Conservation (phyloP, 2,113 vertebrate genomes). For the Xiphophorus maculatus region DNA sequence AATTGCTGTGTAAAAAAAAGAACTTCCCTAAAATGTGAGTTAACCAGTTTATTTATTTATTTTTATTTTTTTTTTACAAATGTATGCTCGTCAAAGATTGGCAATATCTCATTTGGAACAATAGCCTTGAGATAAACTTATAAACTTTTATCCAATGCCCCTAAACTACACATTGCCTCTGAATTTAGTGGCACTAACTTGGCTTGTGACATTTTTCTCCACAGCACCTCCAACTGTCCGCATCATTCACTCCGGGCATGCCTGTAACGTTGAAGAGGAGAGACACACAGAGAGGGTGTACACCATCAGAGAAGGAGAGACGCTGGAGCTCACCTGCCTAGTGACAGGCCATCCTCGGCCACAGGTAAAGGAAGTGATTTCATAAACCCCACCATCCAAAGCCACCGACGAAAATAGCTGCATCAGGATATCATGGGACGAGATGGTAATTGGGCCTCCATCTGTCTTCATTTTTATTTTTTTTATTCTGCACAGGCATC, state of each 20-base stretch:
- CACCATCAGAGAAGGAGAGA: conserved; percentile 96
- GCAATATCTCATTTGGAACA: background rate
- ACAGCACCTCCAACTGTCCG: conserved; percentile 93
- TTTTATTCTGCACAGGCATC: conserved; percentile 22
- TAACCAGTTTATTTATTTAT: background rate
- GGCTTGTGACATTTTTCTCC: background rate
- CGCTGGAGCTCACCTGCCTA: conserved; percentile 92
- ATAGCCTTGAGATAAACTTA: conserved; percentile 27
- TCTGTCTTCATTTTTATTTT: background rate
- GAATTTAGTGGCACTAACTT: conserved; percentile 35
- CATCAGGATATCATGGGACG: conserved; percentile 5
- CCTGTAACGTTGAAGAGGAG: conserved; percentile 97
- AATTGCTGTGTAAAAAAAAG: conserved; percentile 11
- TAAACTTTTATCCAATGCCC: conserved; percentile 53
- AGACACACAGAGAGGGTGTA: conserved; percentile 95
- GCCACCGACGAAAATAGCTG: background rate
- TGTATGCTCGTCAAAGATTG: no score
- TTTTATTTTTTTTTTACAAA: no score
- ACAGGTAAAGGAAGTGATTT: conserved; percentile 81
- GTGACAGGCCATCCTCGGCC: conserved; percentile 96
- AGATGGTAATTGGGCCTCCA: conserved; percentile 12
- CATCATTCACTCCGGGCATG: conserved; percentile 95
- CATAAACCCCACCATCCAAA: background rate
- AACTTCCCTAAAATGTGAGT: background rate
- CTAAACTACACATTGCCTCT: conserved; percentile 36